These are phyloP conservation scores for Chaenodraco wilsoni DNA, from an alignment of 2,797 vertebrate species.

Conservation along the genomic window DNA sequence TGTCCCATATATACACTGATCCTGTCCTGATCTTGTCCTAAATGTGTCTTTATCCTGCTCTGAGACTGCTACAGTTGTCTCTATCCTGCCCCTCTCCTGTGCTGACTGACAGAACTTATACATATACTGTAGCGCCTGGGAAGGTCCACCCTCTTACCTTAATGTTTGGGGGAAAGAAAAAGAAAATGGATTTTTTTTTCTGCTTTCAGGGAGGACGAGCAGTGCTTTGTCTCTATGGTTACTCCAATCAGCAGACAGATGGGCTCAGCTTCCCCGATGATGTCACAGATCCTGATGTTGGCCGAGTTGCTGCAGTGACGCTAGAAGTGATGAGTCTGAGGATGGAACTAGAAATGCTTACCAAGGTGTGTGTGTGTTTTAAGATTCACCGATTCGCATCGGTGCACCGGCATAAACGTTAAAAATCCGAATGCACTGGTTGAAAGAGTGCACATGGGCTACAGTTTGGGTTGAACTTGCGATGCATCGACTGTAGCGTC, in stretches of 20 bases:
- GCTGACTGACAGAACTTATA: not conserved
- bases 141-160: not conserved
- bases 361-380: constrained; percentile 77
- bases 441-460: too few species aligned
- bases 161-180: not conserved
- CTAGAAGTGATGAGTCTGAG: constrained; percentile 90
- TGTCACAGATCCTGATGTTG: constrained; percentile 83
- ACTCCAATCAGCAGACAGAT: constrained; percentile 88
- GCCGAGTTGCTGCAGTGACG: constrained; percentile 87
- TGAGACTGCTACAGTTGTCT: not conserved
- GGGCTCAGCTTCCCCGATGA: constrained; percentile 90
- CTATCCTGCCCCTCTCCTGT: not conserved
- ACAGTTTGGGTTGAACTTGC: too few species aligned
- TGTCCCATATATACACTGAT: not conserved
- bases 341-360: constrained; percentile 87
- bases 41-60: not conserved
- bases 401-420: too few species aligned
- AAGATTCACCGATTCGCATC: too few species aligned
- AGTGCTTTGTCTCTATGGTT: constrained; percentile 90
- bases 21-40: not conserved
- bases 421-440: too few species aligned
- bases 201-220: constrained; percentile 87
- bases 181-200: not conserved
- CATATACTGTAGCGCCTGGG: too few species aligned
- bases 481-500: too few species aligned